Conservation (phyloP, 2,113 vertebrate genomes). For the Pyrgilauda ruficollis region DNA sequence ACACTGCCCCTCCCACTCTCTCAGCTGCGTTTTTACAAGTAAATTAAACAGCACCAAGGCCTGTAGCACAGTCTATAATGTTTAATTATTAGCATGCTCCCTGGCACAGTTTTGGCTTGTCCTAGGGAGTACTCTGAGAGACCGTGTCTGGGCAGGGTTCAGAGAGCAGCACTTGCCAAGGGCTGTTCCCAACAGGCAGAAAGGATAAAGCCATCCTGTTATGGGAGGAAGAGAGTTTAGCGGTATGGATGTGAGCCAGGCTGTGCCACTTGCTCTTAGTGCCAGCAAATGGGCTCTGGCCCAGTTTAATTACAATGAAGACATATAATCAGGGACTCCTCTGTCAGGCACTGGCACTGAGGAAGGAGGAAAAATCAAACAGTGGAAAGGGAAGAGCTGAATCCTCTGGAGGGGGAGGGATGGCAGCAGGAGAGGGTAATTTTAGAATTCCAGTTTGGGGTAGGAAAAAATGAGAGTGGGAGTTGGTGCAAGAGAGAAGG, state of each 20-base stretch:
- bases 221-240: conserved; percentile 51
- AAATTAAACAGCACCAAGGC: not conserved
- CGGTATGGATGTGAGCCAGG: conserved; percentile 50
- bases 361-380: not conserved
- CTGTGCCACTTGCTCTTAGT: conserved; percentile 50
- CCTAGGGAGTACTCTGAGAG: not conserved
- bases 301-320: conserved; percentile 68
- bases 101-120: conserved; percentile 43
- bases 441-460: not conserved
- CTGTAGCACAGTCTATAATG: not conserved
- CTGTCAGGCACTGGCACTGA: conserved; percentile 5
- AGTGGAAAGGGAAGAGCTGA: not conserved
- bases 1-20: not conserved
- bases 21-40: not conserved
- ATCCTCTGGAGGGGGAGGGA: not conserved
- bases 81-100: conserved; percentile 46
- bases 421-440: not conserved
- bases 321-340: conserved; percentile 57
- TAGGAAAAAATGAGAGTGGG: not conserved
- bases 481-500: not conserved
- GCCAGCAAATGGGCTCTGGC: conserved; percentile 46
- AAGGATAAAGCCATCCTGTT: conserved; percentile 63
- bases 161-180: conserved; percentile 50
- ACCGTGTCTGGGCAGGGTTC: conserved; percentile 44
- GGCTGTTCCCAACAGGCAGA: conserved; percentile 51